These are phyloP conservation scores for Halictus ligatus DNA, from an alignment of 2,888 invertebrate genomes.

Conservation along the genomic window DNA sequence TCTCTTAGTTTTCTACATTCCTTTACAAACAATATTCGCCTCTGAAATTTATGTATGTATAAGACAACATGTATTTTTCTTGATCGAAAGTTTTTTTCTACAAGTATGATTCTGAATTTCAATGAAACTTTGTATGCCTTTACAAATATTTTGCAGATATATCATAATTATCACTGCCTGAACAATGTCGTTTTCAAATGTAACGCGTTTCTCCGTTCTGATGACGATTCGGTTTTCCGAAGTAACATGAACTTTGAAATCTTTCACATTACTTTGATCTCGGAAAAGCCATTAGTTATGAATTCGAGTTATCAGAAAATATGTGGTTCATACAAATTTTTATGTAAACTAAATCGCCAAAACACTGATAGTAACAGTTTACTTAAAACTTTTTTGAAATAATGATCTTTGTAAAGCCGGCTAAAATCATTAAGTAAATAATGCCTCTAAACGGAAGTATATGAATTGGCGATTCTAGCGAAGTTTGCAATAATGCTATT, in stretches of 20 bases:
- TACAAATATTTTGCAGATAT: slow-evolving; percentile 63
- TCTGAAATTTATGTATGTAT: slow-evolving; percentile 40
- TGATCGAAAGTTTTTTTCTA: slow-evolving; percentile 50
- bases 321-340: neutral
- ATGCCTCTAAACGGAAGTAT: slow-evolving; percentile 24
- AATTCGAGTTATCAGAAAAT: neutral
- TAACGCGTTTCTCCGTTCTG: slow-evolving; percentile 49
- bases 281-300: slow-evolving; percentile 20
- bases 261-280: slow-evolving; percentile 32
- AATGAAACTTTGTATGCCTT: slow-evolving; percentile 46
- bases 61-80: slow-evolving; percentile 56
- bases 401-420: slow-evolving; percentile 51
- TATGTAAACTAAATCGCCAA: slow-evolving; percentile 4
- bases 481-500: slow-evolving; percentile 33
- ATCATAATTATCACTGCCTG: slow-evolving; percentile 78
- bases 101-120: slow-evolving; percentile 52
- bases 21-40: slow-evolving; percentile 59
- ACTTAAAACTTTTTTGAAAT: slow-evolving; percentile 5
- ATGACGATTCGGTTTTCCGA: slow-evolving; percentile 40
- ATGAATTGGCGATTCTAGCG: slow-evolving; percentile 4
- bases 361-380: slow-evolving; percentile 5
- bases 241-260: slow-evolving; percentile 15
- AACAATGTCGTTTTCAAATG: slow-evolving; percentile 66
- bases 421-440: slow-evolving; percentile 28
- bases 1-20: slow-evolving; percentile 73